A percentile compares a stretch with the other conserved stretches of the same genome.
These are phyloP conservation scores for Cynopterus sphinx DNA, from an alignment of 2,797 vertebrate species.

Conservation along the genomic window DNA sequence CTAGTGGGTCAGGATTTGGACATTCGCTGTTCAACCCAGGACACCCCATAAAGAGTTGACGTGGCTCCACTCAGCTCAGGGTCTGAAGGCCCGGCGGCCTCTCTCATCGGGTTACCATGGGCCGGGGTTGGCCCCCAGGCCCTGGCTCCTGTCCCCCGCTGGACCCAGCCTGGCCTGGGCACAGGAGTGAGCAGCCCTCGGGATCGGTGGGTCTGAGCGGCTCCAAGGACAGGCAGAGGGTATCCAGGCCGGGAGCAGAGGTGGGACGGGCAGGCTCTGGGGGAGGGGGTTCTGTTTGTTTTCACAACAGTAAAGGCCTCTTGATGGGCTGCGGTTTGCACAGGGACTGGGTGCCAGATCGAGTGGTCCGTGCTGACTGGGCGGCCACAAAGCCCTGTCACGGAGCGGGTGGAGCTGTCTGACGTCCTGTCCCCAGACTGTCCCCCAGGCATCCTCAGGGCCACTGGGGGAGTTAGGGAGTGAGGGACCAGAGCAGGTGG, in stretches of 20 bases:
- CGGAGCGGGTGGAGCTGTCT: not conserved
- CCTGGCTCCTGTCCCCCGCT: too few relatives aligned
- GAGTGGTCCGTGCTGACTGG: constrained; percentile 13
- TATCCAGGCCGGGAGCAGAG: not conserved
- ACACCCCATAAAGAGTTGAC: not conserved
- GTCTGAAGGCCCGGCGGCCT: not conserved
- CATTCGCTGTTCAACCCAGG: rapidly evolving
- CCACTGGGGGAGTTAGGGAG: not conserved
- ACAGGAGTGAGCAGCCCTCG: not conserved
- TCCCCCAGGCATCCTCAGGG: not conserved
- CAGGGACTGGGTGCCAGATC: not conserved
- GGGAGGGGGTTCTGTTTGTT: not conserved
- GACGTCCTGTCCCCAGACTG: not conserved
- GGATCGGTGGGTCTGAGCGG: not conserved
- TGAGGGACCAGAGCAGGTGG: not conserved
- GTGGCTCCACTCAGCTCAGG: not conserved
- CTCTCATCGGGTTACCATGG: rapidly evolving
- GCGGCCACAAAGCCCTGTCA: not conserved
- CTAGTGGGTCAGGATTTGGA: not conserved
- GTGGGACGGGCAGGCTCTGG: not conserved
- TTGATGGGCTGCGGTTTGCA: constrained; percentile 58
- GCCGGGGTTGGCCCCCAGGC: not conserved
- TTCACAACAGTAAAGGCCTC: constrained; percentile 49
- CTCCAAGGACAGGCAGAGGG: constrained; percentile 58
- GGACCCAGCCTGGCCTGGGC: not conserved